Percentiles rank a stretch among this genome's conserved stretches.
phyloP scores from a whole-genome alignment of 2,113 vertebrate genomes.

The Pterocles gutturalis region DNA sequence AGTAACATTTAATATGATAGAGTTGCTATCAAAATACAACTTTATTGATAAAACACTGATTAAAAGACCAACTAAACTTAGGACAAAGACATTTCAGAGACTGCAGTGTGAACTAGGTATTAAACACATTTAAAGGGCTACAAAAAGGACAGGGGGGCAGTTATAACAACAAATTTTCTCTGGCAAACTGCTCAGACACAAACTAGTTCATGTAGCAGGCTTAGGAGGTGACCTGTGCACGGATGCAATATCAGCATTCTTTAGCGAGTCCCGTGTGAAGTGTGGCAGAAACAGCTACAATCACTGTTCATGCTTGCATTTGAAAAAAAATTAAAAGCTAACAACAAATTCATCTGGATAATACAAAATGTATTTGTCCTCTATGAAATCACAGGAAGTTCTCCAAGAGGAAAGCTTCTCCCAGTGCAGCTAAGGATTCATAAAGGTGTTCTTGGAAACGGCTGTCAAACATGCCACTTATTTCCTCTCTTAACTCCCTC shows the following conservation, averaged over 20 bases:
- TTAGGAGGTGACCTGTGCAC: neutral
- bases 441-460: slow-evolving; percentile 70
- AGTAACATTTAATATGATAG: neutral
- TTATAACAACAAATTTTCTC: neutral
- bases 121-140: neutral
- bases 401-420: slow-evolving; percentile 42
- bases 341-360: neutral
- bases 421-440: slow-evolving; percentile 72
- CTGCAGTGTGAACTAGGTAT: neutral
- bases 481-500: slow-evolving; percentile 72
- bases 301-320: neutral
- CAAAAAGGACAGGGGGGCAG: neutral
- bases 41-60: slow-evolving; percentile 50
- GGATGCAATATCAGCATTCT: neutral
- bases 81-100: neutral
- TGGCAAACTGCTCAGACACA: neutral
- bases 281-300: neutral
- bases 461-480: slow-evolving; percentile 72
- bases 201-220: neutral
- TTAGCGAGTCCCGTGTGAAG: neutral
- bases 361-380: neutral
- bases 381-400: slow-evolving; percentile 50
- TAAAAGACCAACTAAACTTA: neutral
- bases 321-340: neutral
- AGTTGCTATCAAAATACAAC: slow-evolving; percentile 12